These are phyloP conservation scores for Alaudala cheleensis DNA, from an alignment of 2,113 vertebrate species.

Conservation along the genomic window DNA sequence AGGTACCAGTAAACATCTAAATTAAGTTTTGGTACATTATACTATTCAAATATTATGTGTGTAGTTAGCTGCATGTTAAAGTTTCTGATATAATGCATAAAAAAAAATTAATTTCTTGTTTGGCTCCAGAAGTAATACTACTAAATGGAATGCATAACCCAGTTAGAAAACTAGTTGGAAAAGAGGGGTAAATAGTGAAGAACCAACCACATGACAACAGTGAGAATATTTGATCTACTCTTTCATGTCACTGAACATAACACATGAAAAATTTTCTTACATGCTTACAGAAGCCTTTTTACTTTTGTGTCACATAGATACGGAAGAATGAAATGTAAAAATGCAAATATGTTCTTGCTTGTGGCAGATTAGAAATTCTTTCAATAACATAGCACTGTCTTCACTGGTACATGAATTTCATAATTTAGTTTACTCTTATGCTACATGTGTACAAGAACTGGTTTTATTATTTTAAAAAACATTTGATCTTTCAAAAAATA, in stretches of 20 bases:
- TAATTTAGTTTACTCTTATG: neutral
- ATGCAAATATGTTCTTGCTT: rapidly evolving
- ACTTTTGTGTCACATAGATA: neutral
- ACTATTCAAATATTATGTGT: neutral
- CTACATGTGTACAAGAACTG: neutral
- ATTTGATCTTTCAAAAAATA: neutral
- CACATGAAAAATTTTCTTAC: neutral
- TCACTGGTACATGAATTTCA: neutral
- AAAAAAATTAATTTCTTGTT: neutral
- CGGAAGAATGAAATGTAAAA: neutral
- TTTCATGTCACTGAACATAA: neutral
- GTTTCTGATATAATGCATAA: neutral
- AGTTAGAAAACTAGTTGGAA: neutral
- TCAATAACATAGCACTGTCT: neutral
- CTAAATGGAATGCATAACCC: neutral
- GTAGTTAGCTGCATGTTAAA: neutral
- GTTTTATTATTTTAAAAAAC: neutral
- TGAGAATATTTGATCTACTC: neutral
- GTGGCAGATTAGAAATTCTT: neutral
- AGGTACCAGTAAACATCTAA: neutral
- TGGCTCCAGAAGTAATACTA: neutral
- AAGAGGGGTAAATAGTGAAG: neutral
- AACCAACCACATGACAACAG: rapidly evolving
- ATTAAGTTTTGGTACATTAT: neutral
- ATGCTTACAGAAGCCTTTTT: neutral